Base-by-base conservation (phyloP, 1,140 invertebrate genomes). In the Drosophila biarmipes region DNA sequence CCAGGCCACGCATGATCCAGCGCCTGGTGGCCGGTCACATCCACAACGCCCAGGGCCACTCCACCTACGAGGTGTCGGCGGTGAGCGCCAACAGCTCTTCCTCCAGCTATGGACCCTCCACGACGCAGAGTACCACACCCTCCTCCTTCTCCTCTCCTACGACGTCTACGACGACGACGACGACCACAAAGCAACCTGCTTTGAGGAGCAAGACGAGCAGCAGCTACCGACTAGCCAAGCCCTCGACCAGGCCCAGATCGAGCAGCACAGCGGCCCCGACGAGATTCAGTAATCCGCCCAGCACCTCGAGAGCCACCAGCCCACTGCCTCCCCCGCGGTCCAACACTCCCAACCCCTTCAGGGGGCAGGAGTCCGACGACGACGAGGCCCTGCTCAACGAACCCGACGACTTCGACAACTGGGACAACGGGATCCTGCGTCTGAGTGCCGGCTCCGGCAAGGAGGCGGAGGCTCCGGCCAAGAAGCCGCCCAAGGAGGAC, bases 401-500 rank as follows among this genome's bases (percentile, higher is more conserved):
- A 24, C 62, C 85, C 0, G 90, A 82, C 27, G 90, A 91, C 73
- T 91, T 91, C 17, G 93, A 93, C 29, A 92, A 94, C 53, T 95
- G 94, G 94, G 94, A 95, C 80, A 94, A 95, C 37, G 94, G 94
- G 35, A 94, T 95, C 77, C 90, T 95, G 62, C 92, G 94, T 63
- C 94, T 95, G 34, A 95, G 95, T 59, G 95, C 95, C 11, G 95
- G 95, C 19, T 94, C 94, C 31, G 95, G 95, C 0, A 95, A 93
- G 89, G 93, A 90, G 91, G 92, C 91, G 27, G 57, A 61, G 12
- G 78, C 73, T 92, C 92, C 75, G 27, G 92, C 92, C 54, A 93
- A 93, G 59, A 94, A 94, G 19, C 93, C 31, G 24, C 11, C 42
- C 37, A 94, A 78, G 55, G 95, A 96, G 53, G 96, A 97, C 51